Evolutionary conservation across 2,113 vertebrate genomes (phyloP), one percentile per base, ranked within the genome.

Genomic region (Bagarius yarrelli): DNA sequence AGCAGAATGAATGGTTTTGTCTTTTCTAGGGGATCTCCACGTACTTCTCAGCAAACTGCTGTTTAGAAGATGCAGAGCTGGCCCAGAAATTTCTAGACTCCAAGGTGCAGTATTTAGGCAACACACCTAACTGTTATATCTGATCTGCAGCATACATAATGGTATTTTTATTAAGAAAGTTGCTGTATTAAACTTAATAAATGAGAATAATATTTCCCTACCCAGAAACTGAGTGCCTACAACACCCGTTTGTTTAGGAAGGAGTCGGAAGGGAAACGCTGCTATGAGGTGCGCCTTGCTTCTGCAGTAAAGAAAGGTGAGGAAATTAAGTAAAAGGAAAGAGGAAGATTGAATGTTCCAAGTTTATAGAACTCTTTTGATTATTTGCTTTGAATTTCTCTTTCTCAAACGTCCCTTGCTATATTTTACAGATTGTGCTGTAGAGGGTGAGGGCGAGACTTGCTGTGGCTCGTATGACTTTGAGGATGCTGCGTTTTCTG

Each of bases 221-320:
- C 86, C 16, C 59, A 97, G 96, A 95, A 94, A 88, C 90, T 96
- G 84, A 95, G 95, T 75, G 96, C 96, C 47, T 97, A 97, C 88
- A 97, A 97, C 89, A 96, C 96, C 0, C 94, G 96, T 36, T 92
- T 97, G 82, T 97, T 97, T 85, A 97, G 96, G 89, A 93, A 72
- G 3, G 87, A 88, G 0, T 79, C 76, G 0, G 87, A 85, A 57
- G 94, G 91, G 14, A 94, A 93, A 76, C 25, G 86, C 8, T 83
- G 83, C 83, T 97, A 96, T 0, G 94, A 96, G 85, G 95, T 97
- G 83, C 95, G 96, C n/a, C 88, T 96, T 87, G 96, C 96, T 2
- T 97, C 96, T 0, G 93, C 94, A 61, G 91, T 93, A 13, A 87
- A 91, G 76, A 90, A 93, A 88, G 96, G 96, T 97, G 85, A 91